These are phyloP conservation scores for Epizoanthus stellaris DNA, from an alignment of 92 coral and sea anemone genomes.

Conservation along the genomic window DNA sequence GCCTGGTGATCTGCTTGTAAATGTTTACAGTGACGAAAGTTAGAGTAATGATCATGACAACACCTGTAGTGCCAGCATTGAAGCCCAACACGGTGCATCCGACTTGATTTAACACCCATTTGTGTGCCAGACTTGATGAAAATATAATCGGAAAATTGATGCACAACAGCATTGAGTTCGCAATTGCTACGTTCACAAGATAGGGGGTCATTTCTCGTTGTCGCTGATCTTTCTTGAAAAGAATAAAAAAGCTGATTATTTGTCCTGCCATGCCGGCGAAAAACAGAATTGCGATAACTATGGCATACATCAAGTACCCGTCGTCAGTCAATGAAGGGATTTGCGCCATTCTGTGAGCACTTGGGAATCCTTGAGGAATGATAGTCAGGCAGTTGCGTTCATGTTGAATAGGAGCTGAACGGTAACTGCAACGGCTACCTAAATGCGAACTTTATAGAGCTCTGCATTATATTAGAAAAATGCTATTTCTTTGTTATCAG, in stretches of 20 bases:
- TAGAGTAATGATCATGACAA: conserved; percentile 41
- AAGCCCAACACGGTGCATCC: conserved; percentile 49
- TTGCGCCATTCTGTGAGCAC: neutral
- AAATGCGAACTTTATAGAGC: too few relatives aligned
- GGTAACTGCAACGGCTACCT: too few relatives aligned
- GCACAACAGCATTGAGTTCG: conserved; percentile 44
- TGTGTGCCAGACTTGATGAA: conserved; percentile 29
- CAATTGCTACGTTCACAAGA: conserved; percentile 51
- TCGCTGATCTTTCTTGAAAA: conserved; percentile 36
- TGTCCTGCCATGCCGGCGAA: conserved; percentile 42
- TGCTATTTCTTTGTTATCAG: too few relatives aligned
- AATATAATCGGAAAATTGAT: conserved; percentile 52
- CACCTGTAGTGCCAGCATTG: conserved; percentile 49
- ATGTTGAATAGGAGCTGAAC: too few relatives aligned
- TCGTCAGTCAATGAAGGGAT: neutral
- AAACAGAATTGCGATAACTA: conserved; percentile 30
- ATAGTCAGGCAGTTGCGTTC: too few relatives aligned
- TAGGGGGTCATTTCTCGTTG: conserved; percentile 58
- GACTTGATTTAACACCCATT: conserved; percentile 32
- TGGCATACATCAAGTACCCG: conserved; percentile 37
- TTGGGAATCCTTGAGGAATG: too few relatives aligned
- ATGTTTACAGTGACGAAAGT: conserved; percentile 9
- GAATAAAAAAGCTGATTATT: conserved; percentile 15
- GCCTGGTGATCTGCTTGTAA: conserved; percentile 18
- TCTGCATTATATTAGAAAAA: too few relatives aligned